Evolutionary conservation across 2,113 vertebrate genomes (phyloP).

Genomic region (Chionomys nivalis): DNA sequence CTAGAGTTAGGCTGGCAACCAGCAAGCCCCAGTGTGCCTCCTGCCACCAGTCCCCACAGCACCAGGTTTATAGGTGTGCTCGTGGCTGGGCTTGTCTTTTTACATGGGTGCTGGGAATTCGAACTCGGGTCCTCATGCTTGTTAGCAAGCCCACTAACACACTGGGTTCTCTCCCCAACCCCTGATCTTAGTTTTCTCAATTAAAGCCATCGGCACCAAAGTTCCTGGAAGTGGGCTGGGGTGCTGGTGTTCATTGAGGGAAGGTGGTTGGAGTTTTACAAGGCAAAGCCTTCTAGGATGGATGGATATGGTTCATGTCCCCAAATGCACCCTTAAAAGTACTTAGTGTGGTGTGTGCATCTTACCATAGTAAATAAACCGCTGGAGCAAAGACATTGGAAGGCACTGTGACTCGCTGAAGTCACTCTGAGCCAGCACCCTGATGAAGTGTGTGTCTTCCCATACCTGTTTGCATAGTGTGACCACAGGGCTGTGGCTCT

Average conservation of each 20-base stretch:
- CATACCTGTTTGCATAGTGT: not conserved
- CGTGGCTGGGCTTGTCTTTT: not conserved
- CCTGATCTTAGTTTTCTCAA: not conserved
- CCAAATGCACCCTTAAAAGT: accelerated
- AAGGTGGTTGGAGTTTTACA: too few relatives aligned
- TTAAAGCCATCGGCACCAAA: not conserved
- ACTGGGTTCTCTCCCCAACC: not conserved
- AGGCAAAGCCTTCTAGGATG: not conserved
- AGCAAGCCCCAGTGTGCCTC: not conserved
- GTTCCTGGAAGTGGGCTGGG: accelerated
- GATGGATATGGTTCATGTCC: too few relatives aligned
- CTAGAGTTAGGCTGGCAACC: not conserved
- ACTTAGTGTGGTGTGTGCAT: not conserved
- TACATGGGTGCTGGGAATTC: not conserved
- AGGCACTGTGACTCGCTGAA: not conserved
- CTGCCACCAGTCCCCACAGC: not conserved
- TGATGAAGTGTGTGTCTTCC: not conserved
- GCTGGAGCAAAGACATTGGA: not conserved
- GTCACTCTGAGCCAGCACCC: accelerated
- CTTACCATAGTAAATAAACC: not conserved
- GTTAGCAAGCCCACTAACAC: not conserved
- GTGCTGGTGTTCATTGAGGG: not conserved
- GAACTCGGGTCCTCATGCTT: not conserved
- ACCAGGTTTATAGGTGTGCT: not conserved
- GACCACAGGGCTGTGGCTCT: not conserved